Evolutionary conservation across 2,888 invertebrate species (phyloP), one percentile per base, ranked within the genome.

Genomic region (Platycheirus rosarum): DNA sequence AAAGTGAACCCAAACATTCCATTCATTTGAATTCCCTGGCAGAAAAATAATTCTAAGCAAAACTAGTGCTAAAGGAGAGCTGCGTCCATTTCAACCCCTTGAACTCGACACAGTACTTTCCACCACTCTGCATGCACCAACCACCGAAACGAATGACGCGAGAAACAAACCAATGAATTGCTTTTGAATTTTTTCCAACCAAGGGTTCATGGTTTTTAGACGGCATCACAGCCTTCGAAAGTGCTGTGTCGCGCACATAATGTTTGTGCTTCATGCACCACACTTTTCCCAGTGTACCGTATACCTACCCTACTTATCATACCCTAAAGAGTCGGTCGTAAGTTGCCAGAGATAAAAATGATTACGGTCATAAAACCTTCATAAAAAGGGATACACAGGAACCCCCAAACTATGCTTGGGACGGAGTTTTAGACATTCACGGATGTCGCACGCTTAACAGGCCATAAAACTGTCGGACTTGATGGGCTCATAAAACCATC

Each of bases 151-250:
- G 13, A 23, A 20, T 16, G 9, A 16, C 26, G 26, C 9, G 26
- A 26, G n/a, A 9, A 18, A 60, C 2, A 16, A 60, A 11, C n/a
- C 44, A 3, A 32, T 44, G 60, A 60, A 60, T 60, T 60, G 60
- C 44, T 60, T 60, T 44, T 60, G 60, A 60, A 60, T 60, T 60
- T 60, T 60, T 60, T 60, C 42, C 44, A 60, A 60, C 42, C 60
- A 29, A 60, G 60, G 2, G 44, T n/a, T 60, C 60, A 60, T 44
- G 60, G 44, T 44, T 44, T 60, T 60, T 60, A 60, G 60, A 60
- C 18, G 7, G 35, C 8, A 35, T 20, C 35, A 53, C 35, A 9
- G 32, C 18, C 32, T 35, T 37, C 8, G 18, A n/a, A 18, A 37
- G 11, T 16, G 29, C 11, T n/a, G 7, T 51, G 11, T 1, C 4